Evolutionary conservation across 1,140 invertebrate species (phyloP), one percentile per base, ranked within the genome.

Genomic region (Campoletis sonorensis): DNA sequence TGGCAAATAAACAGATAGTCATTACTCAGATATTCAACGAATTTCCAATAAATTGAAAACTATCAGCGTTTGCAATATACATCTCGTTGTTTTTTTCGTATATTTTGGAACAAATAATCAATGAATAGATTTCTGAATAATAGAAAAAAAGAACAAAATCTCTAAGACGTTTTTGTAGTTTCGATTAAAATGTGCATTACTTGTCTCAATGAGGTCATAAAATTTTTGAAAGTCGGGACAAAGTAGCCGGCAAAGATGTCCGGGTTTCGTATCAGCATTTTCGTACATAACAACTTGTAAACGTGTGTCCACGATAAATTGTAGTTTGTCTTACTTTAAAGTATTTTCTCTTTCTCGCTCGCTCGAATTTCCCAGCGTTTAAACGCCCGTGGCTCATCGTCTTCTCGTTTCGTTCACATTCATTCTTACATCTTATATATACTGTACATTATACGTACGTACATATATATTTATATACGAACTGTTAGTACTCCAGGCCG

Each of bases 281-380:
- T 75, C 40, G 45, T 75, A 75, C 49, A 27, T 75, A 75, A 75
- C 23, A 73, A 75, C 72, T 49, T 75, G 72, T 75, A 75, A 75
- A 75, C 72, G 72, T 75, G 72, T 67, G 61, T 26, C 4, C 61
- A 58, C 72, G 72, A 75, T 75, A 75, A 75, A 75, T 75, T 58
- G 23, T 27, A 75, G 72, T 75, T 21, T 26, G 45, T 58, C 49
- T 58, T 13, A 23, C 40, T 73, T 40, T 51, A 58, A n/a, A 58
- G 54, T 58, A n/a, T 58, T 67, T 16, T 67, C 23, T 67, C 61
- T 58, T 18, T 58, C 23, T 75, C 40, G 51, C 72, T n/a, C 71
- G 21, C 16, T 45, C 72, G 71, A 49, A 40, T 49, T 73, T 73
- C 16, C 40, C 71, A 73, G 71, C 71, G 23, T 75, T 58, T 75